A percentile compares a stretch with the other conserved stretches of the same genome.
Conservation (phyloP, 2,113 vertebrate genomes). For the Colius striatus region DNA sequence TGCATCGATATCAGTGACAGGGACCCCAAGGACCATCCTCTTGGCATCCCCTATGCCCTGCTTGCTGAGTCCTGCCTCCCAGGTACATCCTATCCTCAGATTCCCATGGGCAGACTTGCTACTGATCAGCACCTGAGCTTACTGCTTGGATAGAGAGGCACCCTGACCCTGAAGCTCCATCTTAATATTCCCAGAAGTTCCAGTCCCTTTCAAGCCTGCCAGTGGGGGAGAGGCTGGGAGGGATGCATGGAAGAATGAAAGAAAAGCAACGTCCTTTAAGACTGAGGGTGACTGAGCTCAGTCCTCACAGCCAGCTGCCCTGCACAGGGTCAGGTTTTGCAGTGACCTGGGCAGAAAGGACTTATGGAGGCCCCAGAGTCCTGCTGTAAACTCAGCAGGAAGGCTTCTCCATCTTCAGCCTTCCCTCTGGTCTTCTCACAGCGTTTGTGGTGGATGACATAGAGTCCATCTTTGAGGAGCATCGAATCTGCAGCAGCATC, state of each 20-base stretch:
- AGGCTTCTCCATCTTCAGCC: constrained; percentile 48
- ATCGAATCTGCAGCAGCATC: constrained; percentile 80
- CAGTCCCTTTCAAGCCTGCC: not conserved
- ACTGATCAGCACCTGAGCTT: not conserved
- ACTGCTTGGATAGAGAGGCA: not conserved
- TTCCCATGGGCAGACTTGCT: not conserved
- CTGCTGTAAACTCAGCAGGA: not conserved
- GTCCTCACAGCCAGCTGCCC: not conserved
- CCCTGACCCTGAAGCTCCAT: not conserved
- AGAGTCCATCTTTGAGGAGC: constrained; percentile 86
- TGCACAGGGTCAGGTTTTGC: not conserved
- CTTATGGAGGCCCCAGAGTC: not conserved
- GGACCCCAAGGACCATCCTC: constrained; percentile 82
- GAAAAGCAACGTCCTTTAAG: not conserved
- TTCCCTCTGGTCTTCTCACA: not conserved
- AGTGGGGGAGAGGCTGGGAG: not conserved
- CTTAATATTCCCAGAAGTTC: not conserved
- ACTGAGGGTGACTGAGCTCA: not conserved
- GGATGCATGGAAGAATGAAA: not conserved
- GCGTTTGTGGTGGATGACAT: constrained; percentile 77
- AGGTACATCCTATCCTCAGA: constrained; percentile 65
- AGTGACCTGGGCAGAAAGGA: not conserved
- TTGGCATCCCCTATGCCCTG: constrained; percentile 82
- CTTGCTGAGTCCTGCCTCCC: constrained; percentile 84
- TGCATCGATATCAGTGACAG: constrained; percentile 84